Base-by-base conservation (phyloP, 2,797 vertebrate genomes). In the Remorina albescens region DNA sequence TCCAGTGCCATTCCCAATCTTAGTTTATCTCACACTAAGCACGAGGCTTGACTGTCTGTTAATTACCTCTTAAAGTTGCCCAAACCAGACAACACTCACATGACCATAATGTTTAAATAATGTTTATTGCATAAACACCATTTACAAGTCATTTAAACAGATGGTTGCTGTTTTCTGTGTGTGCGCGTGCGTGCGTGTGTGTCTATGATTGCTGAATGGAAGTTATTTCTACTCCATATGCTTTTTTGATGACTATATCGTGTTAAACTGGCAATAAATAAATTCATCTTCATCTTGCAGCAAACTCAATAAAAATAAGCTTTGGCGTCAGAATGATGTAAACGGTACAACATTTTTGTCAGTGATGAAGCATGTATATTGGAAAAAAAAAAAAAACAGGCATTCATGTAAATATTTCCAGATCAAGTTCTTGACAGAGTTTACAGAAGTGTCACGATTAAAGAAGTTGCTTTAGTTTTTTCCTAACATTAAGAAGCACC, bases 41-140 rank as follows among this genome's bases (percentile, higher is more conserved):
- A 41, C 78, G 81, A 76, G 74, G 70, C 79, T 73, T 79, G 86
- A 89, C 83, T 87, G 71, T 90, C 82, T 78, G 74, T 74, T 89
- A 87, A 92, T 92, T 88, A 81, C 65, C 84, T 79, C 85, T 88
- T 88, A 89, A 88, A 88, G 76, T 66, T 76, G 79, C 77, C 69
- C 66, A 86, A 89, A 89, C 83, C 76, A 3, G 86, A 80, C 80
- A 87, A 77, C 81, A 61, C 82, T 83, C 88, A 83, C 85, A 78
- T 57, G 32, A 82, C 66, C 69, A 82, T 86, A 84, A 93, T 89
- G 87, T 88, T 83, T 86, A 75, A 89, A 91, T 91, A 86, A 91
- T 88, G 78, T 89, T 89, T 90, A 86, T 85, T 80, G 77, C 83
- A 85, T 90, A 87, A 93, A 92, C 90, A 89, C 82, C 72, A 82